Conservation (phyloP, 2,113 vertebrate genomes). For the Phrynosoma platyrhinos region DNA sequence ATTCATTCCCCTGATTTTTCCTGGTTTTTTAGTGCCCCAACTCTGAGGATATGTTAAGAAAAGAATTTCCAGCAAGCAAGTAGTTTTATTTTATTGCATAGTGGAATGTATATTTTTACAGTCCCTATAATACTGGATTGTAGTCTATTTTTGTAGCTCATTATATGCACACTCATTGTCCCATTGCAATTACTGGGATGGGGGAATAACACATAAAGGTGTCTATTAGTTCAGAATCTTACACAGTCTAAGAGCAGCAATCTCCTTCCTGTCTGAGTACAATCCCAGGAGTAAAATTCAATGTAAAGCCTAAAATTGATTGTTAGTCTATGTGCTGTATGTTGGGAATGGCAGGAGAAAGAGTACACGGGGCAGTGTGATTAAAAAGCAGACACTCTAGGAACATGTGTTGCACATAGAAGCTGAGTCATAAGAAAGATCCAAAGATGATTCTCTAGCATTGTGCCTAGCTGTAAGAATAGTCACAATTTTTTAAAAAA, state of each 20-base stretch:
- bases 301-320: background rate
- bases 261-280: background rate
- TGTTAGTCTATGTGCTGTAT: background rate
- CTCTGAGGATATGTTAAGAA: too few relatives aligned
- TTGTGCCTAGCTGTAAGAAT: constrained; percentile 33
- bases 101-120: too few relatives aligned
- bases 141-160: background rate
- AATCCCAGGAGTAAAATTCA: background rate
- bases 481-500: constrained; percentile 42
- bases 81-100: too few relatives aligned
- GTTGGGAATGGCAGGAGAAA: background rate
- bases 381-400: background rate
- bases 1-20: too few relatives aligned
- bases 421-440: constrained; percentile 49
- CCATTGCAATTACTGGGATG: too few relatives aligned
- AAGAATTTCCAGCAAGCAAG: too few relatives aligned
- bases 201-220: background rate
- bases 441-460: constrained; percentile 39
- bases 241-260: background rate
- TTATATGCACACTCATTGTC: background rate
- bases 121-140: background rate
- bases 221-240: background rate
- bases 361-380: background rate
- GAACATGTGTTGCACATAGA: background rate
- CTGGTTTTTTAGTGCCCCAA: too few relatives aligned